These are phyloP conservation scores for Callocephalon fimbriatum DNA, from an alignment of 2,113 vertebrate genomes.

Conservation along the genomic window DNA sequence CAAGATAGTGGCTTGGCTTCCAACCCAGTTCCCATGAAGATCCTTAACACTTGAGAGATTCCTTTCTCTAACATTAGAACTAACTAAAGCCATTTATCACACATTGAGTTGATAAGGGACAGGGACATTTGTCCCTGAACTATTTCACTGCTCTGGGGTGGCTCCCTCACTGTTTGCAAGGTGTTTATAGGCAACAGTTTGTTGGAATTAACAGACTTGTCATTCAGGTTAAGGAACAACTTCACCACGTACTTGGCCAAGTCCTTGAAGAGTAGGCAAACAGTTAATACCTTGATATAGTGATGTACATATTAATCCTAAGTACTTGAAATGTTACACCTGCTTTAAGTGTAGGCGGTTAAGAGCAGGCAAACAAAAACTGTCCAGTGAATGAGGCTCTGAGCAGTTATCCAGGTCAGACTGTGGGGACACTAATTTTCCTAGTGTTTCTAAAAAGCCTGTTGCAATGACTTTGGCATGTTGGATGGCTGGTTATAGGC, in stretches of 20 bases:
- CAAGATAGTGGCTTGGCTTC: conserved; percentile 24
- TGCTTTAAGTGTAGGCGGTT: background rate
- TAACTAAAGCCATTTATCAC: background rate
- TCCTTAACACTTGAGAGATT: background rate
- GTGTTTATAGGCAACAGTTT: background rate
- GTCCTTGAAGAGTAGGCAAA: background rate
- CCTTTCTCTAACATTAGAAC: background rate
- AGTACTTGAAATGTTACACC: background rate
- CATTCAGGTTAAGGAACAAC: background rate
- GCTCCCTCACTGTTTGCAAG: background rate
- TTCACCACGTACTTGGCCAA: background rate
- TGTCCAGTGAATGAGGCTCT: background rate
- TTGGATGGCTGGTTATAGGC: background rate
- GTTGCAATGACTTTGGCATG: background rate
- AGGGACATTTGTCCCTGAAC: background rate
- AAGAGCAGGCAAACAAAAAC: background rate
- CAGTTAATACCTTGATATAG: background rate
- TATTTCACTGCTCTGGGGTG: background rate
- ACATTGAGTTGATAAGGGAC: background rate
- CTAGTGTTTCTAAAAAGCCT: background rate
- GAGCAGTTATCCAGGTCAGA: background rate
- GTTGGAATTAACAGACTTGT: background rate
- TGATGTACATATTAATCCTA: background rate
- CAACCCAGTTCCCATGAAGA: background rate
- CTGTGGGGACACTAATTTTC: background rate